A percentile compares a stretch with the other conserved stretches of the same genome.
Conservation (phyloP, 2,797 vertebrate genomes). For the Strix occidentalis region DNA sequence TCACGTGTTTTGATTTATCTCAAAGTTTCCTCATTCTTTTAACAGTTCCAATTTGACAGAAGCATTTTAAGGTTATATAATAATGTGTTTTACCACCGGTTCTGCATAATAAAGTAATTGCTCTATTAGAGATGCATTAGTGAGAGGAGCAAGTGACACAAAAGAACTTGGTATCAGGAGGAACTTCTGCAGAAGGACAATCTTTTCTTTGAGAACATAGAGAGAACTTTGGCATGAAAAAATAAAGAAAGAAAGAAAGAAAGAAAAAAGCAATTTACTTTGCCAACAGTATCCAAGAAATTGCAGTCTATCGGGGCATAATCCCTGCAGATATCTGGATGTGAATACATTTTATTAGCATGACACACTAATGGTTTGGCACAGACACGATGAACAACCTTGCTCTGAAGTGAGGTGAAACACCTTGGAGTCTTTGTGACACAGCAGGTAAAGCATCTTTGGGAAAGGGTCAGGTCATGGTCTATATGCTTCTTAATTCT, state of each 20-base stretch:
- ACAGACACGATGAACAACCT: neutral
- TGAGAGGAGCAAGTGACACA: conserved; percentile 57
- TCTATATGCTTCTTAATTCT: neutral
- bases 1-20: conserved; percentile 64
- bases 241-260: neutral
- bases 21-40: conserved; percentile 48
- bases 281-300: neutral
- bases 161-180: conserved; percentile 39
- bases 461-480: neutral
- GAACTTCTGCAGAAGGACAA: conserved; percentile 50
- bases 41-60: conserved; percentile 58
- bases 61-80: conserved; percentile 57
- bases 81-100: conserved; percentile 30
- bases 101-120: conserved; percentile 67
- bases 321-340: neutral
- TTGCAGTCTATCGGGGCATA: neutral
- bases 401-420: neutral
- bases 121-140: conserved; percentile 70
- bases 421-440: neutral
- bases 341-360: neutral
- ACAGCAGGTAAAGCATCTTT: neutral
- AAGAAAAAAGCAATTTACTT: neutral
- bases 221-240: neutral
- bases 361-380: neutral
- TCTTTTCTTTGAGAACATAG: conserved; percentile 37